These are phyloP conservation scores for Masnerella sp. DNA, from an alignment of 2,888 invertebrate genomes.

Conservation along the genomic window DNA sequence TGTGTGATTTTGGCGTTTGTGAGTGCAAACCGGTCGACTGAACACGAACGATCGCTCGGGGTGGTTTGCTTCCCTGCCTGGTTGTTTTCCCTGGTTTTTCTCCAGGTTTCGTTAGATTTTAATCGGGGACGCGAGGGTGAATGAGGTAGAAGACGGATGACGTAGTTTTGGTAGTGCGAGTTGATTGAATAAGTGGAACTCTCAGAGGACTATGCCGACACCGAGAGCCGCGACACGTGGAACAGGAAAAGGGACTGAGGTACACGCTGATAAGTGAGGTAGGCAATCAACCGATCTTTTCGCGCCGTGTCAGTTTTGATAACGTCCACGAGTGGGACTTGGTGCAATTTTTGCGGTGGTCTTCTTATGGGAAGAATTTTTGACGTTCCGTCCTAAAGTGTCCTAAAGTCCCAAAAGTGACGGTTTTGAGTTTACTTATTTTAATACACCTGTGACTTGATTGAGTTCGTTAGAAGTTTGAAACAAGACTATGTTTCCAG, in stretches of 20 bases:
- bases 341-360: too few relatives aligned
- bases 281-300: constrained; percentile 53
- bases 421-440: too few relatives aligned
- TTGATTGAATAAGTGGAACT: constrained; percentile 54
- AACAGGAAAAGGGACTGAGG: constrained; percentile 56
- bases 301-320: too few relatives aligned
- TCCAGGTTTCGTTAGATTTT: constrained; percentile 6
- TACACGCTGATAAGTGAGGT: constrained; percentile 51
- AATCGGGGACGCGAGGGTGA: constrained; percentile 14
- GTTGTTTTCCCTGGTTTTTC: constrained; percentile 1
- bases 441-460: too few relatives aligned
- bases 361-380: too few relatives aligned
- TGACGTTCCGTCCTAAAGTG: too few relatives aligned
- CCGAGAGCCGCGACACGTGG: constrained; percentile 61
- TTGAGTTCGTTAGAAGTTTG: too few relatives aligned
- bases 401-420: too few relatives aligned
- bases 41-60: constrained; percentile 41
- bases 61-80: constrained; percentile 19
- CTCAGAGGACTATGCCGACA: constrained; percentile 56
- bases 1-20: constrained; percentile 47
- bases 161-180: constrained; percentile 50
- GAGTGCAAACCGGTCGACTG: constrained; percentile 35
- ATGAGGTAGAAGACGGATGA: constrained; percentile 39
- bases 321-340: too few relatives aligned
- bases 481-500: too few relatives aligned